Conservation (phyloP, 2,113 vertebrate genomes). For the Plotosus lineatus region DNA sequence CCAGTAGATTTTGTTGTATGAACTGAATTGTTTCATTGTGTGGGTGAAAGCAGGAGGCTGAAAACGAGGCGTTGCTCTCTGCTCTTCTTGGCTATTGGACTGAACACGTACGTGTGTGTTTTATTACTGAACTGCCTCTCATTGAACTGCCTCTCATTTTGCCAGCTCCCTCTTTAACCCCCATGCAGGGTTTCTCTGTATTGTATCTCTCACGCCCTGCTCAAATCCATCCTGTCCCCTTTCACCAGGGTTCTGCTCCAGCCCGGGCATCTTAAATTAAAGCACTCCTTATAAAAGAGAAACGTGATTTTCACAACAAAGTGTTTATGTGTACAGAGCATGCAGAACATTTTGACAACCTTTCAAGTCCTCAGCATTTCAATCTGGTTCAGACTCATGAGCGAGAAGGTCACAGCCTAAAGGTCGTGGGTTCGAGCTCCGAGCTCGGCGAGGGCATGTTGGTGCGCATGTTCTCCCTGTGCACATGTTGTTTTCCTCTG, state of each 20-base stretch:
- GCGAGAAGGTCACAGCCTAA: no score
- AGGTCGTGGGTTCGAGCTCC: no score
- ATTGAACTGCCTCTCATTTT: background rate
- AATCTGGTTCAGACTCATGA: no score
- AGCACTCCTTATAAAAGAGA: background rate
- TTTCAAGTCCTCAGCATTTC: no score
- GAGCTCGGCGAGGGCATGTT: no score
- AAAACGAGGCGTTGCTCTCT: background rate
- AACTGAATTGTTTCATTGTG: slow-evolving; percentile 41
- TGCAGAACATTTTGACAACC: no score
- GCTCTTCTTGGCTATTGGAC: slow-evolving; percentile 15
- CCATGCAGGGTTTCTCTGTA: background rate
- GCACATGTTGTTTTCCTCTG: no score
- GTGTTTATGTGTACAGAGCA: no score
- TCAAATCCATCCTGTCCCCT: background rate
- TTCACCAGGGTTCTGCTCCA: background rate
- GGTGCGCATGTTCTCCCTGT: no score
- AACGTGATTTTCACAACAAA: no score
- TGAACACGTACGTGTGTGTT: background rate
- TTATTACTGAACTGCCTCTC: slow-evolving; percentile 11
- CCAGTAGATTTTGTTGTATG: slow-evolving; percentile 29
- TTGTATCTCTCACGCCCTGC: background rate
- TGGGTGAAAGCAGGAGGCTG: slow-evolving; percentile 18
- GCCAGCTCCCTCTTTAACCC: background rate
- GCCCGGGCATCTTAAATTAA: background rate